phyloP scores from a whole-genome alignment of 2,113 vertebrate species.

The Embiotoca jacksoni region DNA sequence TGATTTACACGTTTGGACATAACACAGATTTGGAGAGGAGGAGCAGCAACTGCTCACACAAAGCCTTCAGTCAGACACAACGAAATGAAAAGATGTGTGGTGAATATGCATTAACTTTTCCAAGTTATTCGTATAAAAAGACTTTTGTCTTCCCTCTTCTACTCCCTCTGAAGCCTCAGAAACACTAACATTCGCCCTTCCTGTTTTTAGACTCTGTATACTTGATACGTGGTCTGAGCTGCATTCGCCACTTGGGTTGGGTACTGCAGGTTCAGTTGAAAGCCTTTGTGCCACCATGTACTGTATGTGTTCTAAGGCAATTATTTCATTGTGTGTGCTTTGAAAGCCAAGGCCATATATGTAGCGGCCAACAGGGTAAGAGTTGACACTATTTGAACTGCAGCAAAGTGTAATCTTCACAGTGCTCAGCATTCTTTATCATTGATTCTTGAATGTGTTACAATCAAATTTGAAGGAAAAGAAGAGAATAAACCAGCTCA shows the following conservation, averaged over 20 bases:
- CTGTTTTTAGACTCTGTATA: constrained; percentile 38
- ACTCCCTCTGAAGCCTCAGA: constrained; percentile 23
- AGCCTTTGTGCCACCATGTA: constrained; percentile 1
- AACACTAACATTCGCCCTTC: neutral
- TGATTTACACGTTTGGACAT: constrained; percentile 1
- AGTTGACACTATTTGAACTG: neutral
- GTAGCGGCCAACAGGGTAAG: too few relatives aligned
- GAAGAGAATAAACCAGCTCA: neutral
- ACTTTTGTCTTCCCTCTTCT: constrained; percentile 14
- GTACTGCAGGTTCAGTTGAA: neutral
- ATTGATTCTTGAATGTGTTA: neutral
- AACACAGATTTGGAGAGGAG: neutral
- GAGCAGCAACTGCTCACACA: neutral
- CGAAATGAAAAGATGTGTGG: neutral
- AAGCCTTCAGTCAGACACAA: neutral
- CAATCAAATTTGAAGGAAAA: too few relatives aligned
- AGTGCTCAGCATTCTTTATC: neutral
- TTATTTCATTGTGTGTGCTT: neutral
- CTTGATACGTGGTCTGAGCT: constrained; percentile 35
- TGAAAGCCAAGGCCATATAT: neutral
- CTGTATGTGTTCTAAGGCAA: constrained; percentile 13
- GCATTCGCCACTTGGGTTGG: constrained; percentile 7
- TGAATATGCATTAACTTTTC: constrained; percentile 5
- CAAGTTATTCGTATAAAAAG: constrained; percentile 6
- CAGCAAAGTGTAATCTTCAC: neutral